Conservation (phyloP, 2,888 invertebrate genomes). For the Colostygia pectinataria region DNA sequence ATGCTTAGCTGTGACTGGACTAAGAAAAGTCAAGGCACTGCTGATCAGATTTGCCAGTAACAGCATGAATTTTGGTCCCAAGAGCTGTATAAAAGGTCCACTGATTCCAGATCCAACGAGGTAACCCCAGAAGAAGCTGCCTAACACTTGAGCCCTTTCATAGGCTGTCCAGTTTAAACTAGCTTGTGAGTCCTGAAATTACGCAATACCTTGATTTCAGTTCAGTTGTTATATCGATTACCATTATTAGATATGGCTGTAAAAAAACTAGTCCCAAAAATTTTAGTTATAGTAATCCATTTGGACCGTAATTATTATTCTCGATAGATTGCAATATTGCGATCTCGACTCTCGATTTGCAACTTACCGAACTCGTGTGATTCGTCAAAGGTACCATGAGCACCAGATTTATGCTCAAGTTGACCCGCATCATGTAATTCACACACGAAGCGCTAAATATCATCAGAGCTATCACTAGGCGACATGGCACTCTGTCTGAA, state of each 20-base stretch:
- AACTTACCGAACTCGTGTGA: slow-evolving; percentile 20
- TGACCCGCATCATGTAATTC: slow-evolving; percentile 84
- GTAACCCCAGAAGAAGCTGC: slow-evolving; percentile 84
- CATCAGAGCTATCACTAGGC: slow-evolving; percentile 69
- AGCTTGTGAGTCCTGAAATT: slow-evolving; percentile 31
- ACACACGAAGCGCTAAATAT: slow-evolving; percentile 77
- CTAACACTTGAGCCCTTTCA: slow-evolving; percentile 78
- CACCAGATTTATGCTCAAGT: slow-evolving; percentile 84
- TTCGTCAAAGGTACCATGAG: slow-evolving; percentile 74
- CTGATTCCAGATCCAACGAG: slow-evolving; percentile 53
- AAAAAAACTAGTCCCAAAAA: no score
- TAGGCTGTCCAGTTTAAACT: slow-evolving; percentile 66
- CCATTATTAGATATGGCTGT: no score
- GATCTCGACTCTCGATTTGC: no score
- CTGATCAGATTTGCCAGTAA: slow-evolving; percentile 1
- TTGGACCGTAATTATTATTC: no score
- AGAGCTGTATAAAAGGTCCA: slow-evolving; percentile 21
- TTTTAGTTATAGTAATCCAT: no score
- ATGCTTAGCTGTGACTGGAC: slow-evolving; percentile 24
- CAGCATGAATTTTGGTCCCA: slow-evolving; percentile 21
- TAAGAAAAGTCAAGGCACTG: slow-evolving; percentile 18
- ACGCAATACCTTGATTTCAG: no score
- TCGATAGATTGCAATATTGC: no score
- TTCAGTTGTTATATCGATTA: no score
- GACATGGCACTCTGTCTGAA: slow-evolving; percentile 20